Evolutionary conservation across 2,888 invertebrate genomes (phyloP), one percentile per base, ranked within the genome.

Genomic region (Drosophila recens): DNA sequence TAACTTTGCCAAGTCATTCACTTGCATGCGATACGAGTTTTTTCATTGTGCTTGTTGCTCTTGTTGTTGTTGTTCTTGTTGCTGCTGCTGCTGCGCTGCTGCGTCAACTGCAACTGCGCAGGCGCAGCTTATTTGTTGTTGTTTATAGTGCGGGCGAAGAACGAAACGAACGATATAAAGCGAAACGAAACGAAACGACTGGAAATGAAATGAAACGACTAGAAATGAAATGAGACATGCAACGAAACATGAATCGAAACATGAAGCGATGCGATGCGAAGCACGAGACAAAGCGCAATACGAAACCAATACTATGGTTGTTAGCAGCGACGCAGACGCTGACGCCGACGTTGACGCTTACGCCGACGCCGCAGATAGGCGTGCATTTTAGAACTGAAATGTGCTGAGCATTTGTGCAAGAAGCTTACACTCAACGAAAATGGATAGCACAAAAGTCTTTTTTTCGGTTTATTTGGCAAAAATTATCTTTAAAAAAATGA

Each of bases 21-120:
- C 84, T 90, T 84, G 84, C 84, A 86, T 63, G 83, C 87, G 84
- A 90, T 88, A 80, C 84, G 66, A 77, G 84, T 77, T 86, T 85
- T 79, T 79, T 27, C 61, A 59, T 79, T 75, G 52, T 70, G 64
- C 13, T 52, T 62, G 23, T 38, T 67, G 51, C 23, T 66, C 46
- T 38, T 68, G 40, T 49, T 71, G 57, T 43, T 64, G 79, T 15
- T 69, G 53, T 4, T 43, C 46, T 33, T 46, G 49, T 5, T 46
- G 61, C 17, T 63, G 54, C 52, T 59, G 61, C 13, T 45, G 66
- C 38, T 13, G 38, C 38, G 38, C 65, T 56, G 59, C 38, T 67
- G 65, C 54, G 56, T 59, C 53, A 11, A 58, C 65, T 63, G 81
- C 81, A 67, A 38, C 27, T 23, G 74, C 74, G 86, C 89, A 72